These are phyloP conservation scores for Esperia sulphurella DNA, from an alignment of 2,888 invertebrate genomes.

Conservation along the genomic window DNA sequence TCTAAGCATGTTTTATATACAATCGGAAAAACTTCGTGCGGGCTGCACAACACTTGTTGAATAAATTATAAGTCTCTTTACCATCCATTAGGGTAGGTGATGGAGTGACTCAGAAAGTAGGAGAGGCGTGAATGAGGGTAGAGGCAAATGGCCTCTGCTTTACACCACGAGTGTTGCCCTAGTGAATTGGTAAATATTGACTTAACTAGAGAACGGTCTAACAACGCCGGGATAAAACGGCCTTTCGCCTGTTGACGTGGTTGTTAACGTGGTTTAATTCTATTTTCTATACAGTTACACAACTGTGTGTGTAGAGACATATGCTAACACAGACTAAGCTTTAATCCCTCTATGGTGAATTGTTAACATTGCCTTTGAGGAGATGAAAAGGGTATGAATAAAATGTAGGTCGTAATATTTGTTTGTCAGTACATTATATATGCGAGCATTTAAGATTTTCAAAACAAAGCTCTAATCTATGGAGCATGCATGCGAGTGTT, in stretches of 20 bases:
- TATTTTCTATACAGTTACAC: neutral
- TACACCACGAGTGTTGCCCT: conserved; percentile 8
- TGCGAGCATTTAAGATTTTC: no score
- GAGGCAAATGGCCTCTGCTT: conserved; percentile 10
- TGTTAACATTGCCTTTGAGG: no score
- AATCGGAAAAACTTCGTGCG: conserved; percentile 5
- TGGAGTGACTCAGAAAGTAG: conserved; percentile 21
- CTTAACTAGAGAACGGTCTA: neutral
- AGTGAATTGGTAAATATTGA: conserved; percentile 14
- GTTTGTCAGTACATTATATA: no score
- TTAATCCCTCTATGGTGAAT: no score
- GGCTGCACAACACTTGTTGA: conserved; percentile 23
- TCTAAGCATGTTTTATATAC: neutral
- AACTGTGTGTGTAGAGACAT: neutral
- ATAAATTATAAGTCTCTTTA: conserved; percentile 36
- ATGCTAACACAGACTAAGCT: no score
- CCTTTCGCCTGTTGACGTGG: neutral
- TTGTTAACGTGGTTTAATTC: no score
- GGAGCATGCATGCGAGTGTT: no score
- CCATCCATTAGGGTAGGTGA: conserved; percentile 31
- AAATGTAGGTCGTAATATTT: no score
- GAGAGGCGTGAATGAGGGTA: conserved; percentile 10
- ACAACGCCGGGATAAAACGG: neutral
- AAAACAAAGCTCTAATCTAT: no score
- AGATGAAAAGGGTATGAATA: no score